Evolutionary conservation across 2,888 invertebrate genomes (phyloP), one percentile per base, ranked within the genome.

Genomic region (Drosophila eohydei): DNA sequence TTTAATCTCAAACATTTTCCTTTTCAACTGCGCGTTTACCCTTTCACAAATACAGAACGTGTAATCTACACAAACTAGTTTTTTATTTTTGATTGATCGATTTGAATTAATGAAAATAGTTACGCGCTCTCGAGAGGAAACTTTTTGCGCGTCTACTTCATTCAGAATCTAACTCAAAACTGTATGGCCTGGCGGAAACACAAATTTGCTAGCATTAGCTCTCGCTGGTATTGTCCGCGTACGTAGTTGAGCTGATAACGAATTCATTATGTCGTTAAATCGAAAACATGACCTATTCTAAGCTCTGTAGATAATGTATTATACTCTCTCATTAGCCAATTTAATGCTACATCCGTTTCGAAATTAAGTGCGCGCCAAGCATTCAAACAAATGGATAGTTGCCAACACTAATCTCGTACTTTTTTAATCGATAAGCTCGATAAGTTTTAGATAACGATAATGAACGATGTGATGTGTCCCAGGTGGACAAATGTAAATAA

Each of bases 231-330:
- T 40, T 41, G 50, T 40, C 26, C 41, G 30, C 46, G 60, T 51
- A 58, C 40, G 30, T 40, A n/a, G 46, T 34, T 11, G 32, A 16
- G 32, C 64, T 70, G 81, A 77, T 78, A 80, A 74, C 46, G 46
- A 56, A 46, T 63, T 26, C 26, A 38, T 71, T 60, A 59, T 69
- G 58, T 56, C 52, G 41, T 62, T 58, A 41, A 63, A 48, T 57
- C 32, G 43, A 54, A 69, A 67, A 70, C 79, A 85, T 83, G 78
- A 83, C 78, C 75, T 83, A 78, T 70, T 74, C 65, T 59, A 81
- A 71, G 55, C 57, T 41, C 21, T n/a, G 21, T 8, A 57, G 66
- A 68, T 65, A 73, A 66, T 69, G 28, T 60, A 32, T 21, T 28
- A 50, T 48, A 55, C 14, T 16, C 38, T 8, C 36, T 34, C 30